These are phyloP conservation scores for Cichlasoma orientale DNA, from an alignment of 2,797 vertebrate genomes.

Conservation along the genomic window DNA sequence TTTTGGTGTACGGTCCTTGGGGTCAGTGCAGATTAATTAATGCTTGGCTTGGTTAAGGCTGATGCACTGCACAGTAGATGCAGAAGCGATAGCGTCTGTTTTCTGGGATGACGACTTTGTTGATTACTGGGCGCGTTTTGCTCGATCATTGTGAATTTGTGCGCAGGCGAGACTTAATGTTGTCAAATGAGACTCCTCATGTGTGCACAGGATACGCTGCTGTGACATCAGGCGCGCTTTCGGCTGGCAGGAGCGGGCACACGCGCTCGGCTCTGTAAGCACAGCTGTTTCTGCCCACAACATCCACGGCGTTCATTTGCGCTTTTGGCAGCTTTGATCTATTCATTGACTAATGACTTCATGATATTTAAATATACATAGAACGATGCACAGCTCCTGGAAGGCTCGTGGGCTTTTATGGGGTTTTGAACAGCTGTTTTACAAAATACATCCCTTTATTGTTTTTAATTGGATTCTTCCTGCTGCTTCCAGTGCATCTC, in stretches of 20 bases:
- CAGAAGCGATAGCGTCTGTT: slow-evolving; percentile 40
- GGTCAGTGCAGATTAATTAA: slow-evolving; percentile 29
- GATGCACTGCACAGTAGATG: slow-evolving; percentile 7
- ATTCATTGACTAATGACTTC: not conserved
- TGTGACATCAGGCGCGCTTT: not conserved
- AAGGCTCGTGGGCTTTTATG: not conserved
- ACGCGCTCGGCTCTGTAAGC: not conserved
- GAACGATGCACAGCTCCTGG: not conserved
- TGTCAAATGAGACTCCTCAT: not conserved
- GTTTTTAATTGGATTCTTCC: not conserved
- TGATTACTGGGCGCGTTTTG: slow-evolving; percentile 16
- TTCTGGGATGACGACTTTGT: slow-evolving; percentile 19
- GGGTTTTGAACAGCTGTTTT: not conserved
- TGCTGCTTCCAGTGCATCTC: not conserved
- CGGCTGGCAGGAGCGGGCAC: not conserved
- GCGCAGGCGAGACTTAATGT: not conserved
- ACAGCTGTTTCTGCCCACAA: not conserved
- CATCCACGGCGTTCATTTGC: not conserved
- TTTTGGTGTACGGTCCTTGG: not conserved
- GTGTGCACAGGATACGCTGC: not conserved
- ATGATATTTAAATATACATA: not conserved
- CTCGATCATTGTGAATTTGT: not conserved
- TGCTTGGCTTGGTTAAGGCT: slow-evolving; percentile 5
- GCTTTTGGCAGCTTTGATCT: not conserved
- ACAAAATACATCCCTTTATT: not conserved